phyloP scores from a whole-genome alignment of 2,888 invertebrate genomes.

The Coelinius sp. region DNA sequence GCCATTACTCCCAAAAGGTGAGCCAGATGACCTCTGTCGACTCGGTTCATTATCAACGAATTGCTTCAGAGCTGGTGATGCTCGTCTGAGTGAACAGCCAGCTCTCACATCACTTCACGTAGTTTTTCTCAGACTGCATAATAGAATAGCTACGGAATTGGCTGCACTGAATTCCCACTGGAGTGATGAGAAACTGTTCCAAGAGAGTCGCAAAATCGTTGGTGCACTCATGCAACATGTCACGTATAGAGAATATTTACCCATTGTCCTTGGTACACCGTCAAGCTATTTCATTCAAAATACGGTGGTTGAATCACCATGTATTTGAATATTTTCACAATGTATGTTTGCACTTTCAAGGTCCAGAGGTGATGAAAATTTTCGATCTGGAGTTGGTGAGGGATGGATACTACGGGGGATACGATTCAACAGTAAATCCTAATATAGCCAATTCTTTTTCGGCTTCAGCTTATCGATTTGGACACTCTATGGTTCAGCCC shows the following conservation, averaged over 20 bases:
- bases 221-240: constrained; percentile 88
- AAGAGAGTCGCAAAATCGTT: constrained; percentile 86
- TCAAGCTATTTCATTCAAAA: neutral
- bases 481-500: constrained; percentile 87
- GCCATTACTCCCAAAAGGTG: constrained; percentile 72
- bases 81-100: constrained; percentile 85
- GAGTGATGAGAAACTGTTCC: constrained; percentile 90
- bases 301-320: neutral
- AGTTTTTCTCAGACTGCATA: constrained; percentile 83
- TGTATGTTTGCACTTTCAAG: constrained; percentile 55
- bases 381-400: constrained; percentile 81
- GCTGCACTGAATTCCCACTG: constrained; percentile 85
- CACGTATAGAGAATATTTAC: constrained; percentile 86
- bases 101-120: constrained; percentile 84
- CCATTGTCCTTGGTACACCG: constrained; percentile 80
- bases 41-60: constrained; percentile 81
- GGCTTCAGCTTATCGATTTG: constrained; percentile 88
- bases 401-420: constrained; percentile 81
- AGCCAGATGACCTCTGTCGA: constrained; percentile 76
- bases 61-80: constrained; percentile 86
- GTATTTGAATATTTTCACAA: neutral
- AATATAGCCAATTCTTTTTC: constrained; percentile 85
- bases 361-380: constrained; percentile 80
- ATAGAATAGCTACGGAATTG: constrained; percentile 81
- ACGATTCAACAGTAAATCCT: constrained; percentile 80